phyloP scores from a whole-genome alignment of 2,113 vertebrate genomes.

The Tachysurus fulvidraco region DNA sequence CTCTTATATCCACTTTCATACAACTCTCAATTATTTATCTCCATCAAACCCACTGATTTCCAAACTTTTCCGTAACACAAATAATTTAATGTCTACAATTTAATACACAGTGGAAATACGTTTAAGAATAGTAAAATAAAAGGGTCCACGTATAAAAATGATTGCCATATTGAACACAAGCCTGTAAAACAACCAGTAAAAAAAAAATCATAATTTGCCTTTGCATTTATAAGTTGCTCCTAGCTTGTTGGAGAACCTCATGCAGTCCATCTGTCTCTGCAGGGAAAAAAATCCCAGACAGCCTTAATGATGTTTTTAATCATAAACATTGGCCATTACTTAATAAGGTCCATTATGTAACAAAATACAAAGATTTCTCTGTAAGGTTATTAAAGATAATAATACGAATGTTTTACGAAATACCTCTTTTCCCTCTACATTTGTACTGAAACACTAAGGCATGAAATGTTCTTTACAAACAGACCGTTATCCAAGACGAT shows the following conservation, averaged over 20 bases:
- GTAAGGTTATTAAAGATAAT: background rate
- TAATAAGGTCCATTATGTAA: background rate
- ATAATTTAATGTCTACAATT: background rate
- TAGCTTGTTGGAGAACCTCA: background rate
- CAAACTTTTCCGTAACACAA: background rate
- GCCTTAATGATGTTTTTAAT: background rate
- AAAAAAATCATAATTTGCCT: background rate
- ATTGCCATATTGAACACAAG: too few relatives aligned
- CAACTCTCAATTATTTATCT: background rate
- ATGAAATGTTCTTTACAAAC: background rate
- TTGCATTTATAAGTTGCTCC: background rate
- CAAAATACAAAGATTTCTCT: constrained; percentile 1
- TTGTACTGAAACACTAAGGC: background rate
- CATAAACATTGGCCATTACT: background rate
- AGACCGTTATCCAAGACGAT: background rate
- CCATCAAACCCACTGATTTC: background rate
- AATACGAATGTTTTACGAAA: background rate
- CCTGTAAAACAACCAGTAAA: background rate
- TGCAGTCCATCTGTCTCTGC: background rate
- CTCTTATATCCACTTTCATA: background rate
- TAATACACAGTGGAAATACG: background rate
- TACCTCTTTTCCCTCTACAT: background rate
- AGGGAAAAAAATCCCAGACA: constrained; percentile 15
- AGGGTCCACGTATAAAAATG: background rate
- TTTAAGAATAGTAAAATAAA: background rate